Conservation (phyloP, 2,113 vertebrate species). For the Eudyptes chrysolophus region DNA sequence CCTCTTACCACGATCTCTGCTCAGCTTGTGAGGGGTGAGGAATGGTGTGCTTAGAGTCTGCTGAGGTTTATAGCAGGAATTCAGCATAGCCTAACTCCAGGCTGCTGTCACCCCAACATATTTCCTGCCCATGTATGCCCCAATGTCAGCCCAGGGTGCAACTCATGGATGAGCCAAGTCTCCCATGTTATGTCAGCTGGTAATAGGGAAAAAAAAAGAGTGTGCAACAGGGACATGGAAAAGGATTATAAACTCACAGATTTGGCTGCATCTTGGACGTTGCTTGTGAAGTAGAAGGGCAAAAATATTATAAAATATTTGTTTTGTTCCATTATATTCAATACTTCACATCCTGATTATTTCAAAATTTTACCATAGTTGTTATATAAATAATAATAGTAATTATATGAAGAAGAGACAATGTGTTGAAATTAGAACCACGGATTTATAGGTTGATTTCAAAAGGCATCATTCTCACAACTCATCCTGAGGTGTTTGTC, state of each 20-base stretch:
- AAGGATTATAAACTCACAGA: not conserved
- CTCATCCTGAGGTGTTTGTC: constrained; percentile 19
- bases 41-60: not conserved
- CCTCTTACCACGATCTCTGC: not conserved
- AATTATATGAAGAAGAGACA: not conserved
- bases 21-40: not conserved
- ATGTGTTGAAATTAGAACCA: not conserved
- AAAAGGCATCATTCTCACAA: not conserved
- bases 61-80: not conserved
- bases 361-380: not conserved
- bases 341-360: not conserved
- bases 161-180: not conserved
- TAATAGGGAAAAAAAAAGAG: not conserved
- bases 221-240: not conserved
- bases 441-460: not conserved
- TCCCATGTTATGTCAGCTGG: not conserved
- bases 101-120: not conserved
- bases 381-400: not conserved
- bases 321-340: not conserved
- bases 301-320: not conserved
- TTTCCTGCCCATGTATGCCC: not conserved
- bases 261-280: not conserved
- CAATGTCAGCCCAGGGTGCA: not conserved
- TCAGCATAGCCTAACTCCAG: not conserved
- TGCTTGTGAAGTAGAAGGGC: not conserved